Conservation (phyloP, 2,797 vertebrate species). For the Eutrigla gurnardus region DNA sequence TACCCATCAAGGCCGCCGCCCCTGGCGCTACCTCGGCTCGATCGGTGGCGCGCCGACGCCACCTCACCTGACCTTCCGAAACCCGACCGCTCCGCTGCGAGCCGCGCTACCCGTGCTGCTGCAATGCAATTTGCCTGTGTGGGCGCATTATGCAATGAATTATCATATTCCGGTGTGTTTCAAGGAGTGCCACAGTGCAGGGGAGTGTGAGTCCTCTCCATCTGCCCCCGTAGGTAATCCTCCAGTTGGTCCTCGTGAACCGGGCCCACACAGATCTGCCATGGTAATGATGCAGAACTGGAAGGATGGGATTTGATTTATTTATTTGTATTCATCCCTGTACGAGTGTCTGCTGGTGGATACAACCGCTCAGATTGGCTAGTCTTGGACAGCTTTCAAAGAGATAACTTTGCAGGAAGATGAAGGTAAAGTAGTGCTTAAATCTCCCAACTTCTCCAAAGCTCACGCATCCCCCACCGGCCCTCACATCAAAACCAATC, state of each 20-base stretch:
- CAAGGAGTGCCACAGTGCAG: constrained; percentile 45
- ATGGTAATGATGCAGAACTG: constrained; percentile 43
- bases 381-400: constrained; percentile 60
- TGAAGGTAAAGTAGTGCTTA: constrained; percentile 41
- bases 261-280: constrained; percentile 41
- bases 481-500: constrained; percentile 42
- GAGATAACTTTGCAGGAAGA: constrained; percentile 50
- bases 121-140: constrained; percentile 55
- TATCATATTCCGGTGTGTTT: constrained; percentile 59
- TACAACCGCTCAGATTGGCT: constrained; percentile 42
- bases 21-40: constrained; percentile 51
- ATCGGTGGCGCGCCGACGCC: constrained; percentile 28
- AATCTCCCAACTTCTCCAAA: constrained; percentile 42
- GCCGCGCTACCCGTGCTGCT: constrained; percentile 21
- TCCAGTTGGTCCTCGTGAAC: constrained; percentile 48
- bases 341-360: constrained; percentile 29
- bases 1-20: constrained; percentile 55
- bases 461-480: constrained; percentile 30
- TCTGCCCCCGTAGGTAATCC: constrained; percentile 51
- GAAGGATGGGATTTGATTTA: constrained; percentile 53
- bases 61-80: constrained; percentile 53
- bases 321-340: constrained; percentile 21
- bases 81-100: constrained; percentile 27
- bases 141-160: constrained; percentile 62
- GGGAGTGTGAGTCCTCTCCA: constrained; percentile 46